phyloP scores from a whole-genome alignment of 2,797 vertebrate genomes.

The Danio jaintianensis region DNA sequence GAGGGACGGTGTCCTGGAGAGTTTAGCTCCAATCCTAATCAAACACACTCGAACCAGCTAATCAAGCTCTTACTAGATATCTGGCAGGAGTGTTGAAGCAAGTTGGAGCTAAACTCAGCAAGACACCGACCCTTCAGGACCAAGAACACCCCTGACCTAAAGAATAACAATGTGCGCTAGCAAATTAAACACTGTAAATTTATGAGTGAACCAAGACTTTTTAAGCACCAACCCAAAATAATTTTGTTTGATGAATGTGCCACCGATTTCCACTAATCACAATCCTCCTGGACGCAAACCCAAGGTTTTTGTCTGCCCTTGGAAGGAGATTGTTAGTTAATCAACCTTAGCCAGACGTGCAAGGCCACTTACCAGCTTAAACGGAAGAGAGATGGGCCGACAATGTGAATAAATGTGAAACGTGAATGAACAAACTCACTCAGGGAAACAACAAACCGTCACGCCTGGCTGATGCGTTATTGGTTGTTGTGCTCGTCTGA shows the following conservation, averaged over 20 bases:
- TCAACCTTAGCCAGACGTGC: conserved; percentile 40
- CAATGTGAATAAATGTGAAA: conserved; percentile 43
- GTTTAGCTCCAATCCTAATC: too few species aligned
- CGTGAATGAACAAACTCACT: conserved; percentile 37
- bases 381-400: conserved; percentile 13
- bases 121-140: too few species aligned
- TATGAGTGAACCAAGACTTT: too few species aligned
- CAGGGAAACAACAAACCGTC: conserved; percentile 42
- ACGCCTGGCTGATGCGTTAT: conserved; percentile 36
- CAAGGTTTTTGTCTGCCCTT: conserved; percentile 20
- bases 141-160: too few species aligned
- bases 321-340: conserved; percentile 47
- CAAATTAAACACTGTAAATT: too few species aligned
- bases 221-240: background rate
- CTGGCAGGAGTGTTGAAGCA: too few species aligned
- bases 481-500: conserved; percentile 26
- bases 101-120: too few species aligned
- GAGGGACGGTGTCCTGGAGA: too few species aligned
- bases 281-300: conserved; percentile 1
- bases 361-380: conserved; percentile 27
- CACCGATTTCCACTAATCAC: conserved; percentile 25
- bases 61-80: too few species aligned
- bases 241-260: conserved; percentile 14
- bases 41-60: too few species aligned
- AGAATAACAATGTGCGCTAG: too few species aligned